Base-by-base conservation (phyloP, 2,113 vertebrate species). In the Cyanoderma ruficeps region DNA sequence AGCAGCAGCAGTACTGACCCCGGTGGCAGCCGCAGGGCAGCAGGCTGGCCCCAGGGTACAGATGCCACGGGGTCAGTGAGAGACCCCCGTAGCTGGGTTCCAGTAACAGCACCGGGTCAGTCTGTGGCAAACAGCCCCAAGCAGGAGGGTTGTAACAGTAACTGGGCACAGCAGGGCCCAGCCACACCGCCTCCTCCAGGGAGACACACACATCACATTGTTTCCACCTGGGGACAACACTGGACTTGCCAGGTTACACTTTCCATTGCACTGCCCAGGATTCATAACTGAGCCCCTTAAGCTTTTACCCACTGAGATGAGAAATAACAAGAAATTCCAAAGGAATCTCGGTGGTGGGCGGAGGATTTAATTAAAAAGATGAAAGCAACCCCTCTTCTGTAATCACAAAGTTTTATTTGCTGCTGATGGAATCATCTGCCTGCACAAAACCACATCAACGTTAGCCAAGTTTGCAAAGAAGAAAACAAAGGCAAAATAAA, bases 361-460 rank as follows among this genome's bases (percentile, higher is more conserved):
- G 42, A 90, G 18, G 15, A n/a, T 44, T 85, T 31, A 42, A 25
- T 82, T 2, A 15, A 63, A 72, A 67, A 74, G 60, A 52, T 19
- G 7, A 86, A 60, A 91, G 30, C 61, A 44, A 60, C 11, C 6
- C 20, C 10, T 37, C 72, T 70, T 49, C 33, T 59, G 14, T 72
- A n/a, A 8, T 21, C 24, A 79, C 18, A 9, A 30, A 49, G 23
- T 75, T 96, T 96, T 96, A 92, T 97, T 97, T 86, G 64, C 37
- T 50, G 68, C 61, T 88, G 76, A 56, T 52, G 59, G 77, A 81
- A 85, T 39, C 44, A 59, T 14, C 63, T 77, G 67, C 37, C 70
- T 64, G 23, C 50, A 81, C 64, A 94, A 91, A 67, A 76, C 1
- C 50, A 83, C 60, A 8, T 31, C n/a, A 69, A 77, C 10, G 46